Conservation (phyloP, 2,797 vertebrate genomes). For the Psittacula echo region DNA sequence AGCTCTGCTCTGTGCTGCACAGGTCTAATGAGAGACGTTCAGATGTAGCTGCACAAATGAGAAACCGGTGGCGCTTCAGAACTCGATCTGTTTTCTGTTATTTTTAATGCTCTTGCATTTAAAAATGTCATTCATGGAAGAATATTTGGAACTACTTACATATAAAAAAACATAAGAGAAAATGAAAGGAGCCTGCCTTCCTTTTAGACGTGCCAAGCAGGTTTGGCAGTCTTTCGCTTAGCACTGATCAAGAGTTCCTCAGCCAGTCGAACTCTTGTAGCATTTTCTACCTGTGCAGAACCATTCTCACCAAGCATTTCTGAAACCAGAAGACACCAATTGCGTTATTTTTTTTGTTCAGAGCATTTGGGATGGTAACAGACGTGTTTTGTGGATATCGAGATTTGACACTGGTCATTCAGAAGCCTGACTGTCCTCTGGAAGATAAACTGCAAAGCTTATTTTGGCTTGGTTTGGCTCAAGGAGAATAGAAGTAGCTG, state of each 20-base stretch:
- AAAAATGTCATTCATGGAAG: slow-evolving; percentile 23
- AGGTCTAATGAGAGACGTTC: background rate
- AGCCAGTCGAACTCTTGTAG: background rate
- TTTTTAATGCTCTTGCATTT: slow-evolving; percentile 45
- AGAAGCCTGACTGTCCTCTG: background rate
- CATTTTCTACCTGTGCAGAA: background rate
- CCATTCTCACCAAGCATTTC: background rate
- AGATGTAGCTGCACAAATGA: slow-evolving; percentile 11
- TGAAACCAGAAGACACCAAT: background rate
- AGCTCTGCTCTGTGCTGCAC: slow-evolving; percentile 21
- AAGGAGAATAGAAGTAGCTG: background rate
- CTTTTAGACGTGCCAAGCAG: slow-evolving; percentile 29
- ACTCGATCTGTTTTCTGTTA: slow-evolving; percentile 51
- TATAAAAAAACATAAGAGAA: background rate
- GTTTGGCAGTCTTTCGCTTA: background rate
- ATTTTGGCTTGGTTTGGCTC: background rate
- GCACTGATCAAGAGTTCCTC: background rate
- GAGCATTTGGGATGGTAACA: background rate
- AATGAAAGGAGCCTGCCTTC: slow-evolving; percentile 47
- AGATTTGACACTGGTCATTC: background rate
- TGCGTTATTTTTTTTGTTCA: background rate
- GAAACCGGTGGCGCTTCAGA: background rate
- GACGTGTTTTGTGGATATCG: background rate
- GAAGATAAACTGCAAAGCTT: background rate
- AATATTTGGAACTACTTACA: slow-evolving; percentile 40